These are phyloP conservation scores for Puma concolor DNA, from an alignment of 2,113 vertebrate species.

Conservation along the genomic window DNA sequence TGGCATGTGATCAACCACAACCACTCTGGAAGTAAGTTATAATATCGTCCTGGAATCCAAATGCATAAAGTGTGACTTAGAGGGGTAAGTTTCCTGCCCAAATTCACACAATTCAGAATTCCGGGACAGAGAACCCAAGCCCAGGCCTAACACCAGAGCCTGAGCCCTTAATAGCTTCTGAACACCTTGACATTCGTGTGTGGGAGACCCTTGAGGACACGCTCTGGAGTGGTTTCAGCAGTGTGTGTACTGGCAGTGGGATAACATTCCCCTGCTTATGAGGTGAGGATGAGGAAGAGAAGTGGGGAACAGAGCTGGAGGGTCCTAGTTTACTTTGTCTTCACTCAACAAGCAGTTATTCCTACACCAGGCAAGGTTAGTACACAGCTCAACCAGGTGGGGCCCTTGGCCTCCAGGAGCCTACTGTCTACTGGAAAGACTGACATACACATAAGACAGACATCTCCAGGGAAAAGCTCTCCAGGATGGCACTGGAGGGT, in stretches of 20 bases:
- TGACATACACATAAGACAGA: not conserved
- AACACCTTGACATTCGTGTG: not conserved
- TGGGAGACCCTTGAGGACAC: rapidly evolving
- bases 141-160: not conserved
- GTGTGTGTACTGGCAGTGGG: not conserved
- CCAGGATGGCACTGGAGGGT: not conserved
- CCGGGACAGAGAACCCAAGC: not conserved
- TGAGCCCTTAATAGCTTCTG: not conserved
- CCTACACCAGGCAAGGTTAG: not conserved
- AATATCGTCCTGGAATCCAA: not conserved
- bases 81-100: not conserved
- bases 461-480: not conserved
- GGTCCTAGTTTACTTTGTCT: not conserved
- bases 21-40: not conserved
- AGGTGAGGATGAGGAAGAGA: not conserved
- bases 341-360: not conserved
- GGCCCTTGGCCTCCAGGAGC: not conserved
- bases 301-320: not conserved
- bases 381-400: not conserved
- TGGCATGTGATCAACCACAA: not conserved
- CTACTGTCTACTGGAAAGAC: not conserved
- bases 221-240: not conserved
- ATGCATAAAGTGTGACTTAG: not conserved
- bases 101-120: not conserved
- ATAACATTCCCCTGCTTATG: not conserved